Evolutionary conservation across 2,797 vertebrate species (phyloP).

Genomic region (Rhynchotus rufescens): DNA sequence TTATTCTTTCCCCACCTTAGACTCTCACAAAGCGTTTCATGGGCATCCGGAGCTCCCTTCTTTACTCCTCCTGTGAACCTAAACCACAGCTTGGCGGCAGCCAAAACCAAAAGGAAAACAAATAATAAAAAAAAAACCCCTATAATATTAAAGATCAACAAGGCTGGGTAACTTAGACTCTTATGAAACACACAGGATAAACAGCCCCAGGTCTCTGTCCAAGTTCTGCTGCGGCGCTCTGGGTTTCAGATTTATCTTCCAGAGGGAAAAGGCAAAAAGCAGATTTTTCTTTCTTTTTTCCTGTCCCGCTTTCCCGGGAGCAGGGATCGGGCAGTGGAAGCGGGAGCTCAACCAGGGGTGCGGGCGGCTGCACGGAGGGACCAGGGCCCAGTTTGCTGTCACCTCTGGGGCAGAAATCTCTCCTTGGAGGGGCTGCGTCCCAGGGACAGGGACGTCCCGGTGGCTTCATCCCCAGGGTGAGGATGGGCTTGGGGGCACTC

Average conservation of each 20-base stretch:
- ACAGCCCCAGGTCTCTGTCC: not conserved
- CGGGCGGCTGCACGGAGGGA: not conserved
- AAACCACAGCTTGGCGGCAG: not conserved
- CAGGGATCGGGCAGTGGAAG: not conserved
- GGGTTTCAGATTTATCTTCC: not conserved
- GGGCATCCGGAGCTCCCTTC: accelerated
- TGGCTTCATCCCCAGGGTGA: no score
- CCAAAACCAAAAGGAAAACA: slow-evolving; percentile 41
- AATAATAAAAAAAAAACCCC: not conserved
- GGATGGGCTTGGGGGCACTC: no score
- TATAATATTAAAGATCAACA: slow-evolving; percentile 24
- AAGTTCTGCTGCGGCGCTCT: accelerated
- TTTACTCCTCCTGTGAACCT: not conserved
- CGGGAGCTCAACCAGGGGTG: not conserved
- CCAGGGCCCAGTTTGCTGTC: not conserved
- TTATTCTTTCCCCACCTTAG: not conserved
- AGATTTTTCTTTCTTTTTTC: not conserved
- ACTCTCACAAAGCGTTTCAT: not conserved
- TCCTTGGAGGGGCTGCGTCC: not conserved
- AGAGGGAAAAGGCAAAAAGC: not conserved
- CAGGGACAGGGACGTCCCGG: accelerated
- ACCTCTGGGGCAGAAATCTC: not conserved
- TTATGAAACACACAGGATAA: not conserved
- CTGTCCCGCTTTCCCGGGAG: not conserved
- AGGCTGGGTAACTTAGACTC: not conserved